These are phyloP conservation scores for Drosophila novamexicana DNA, from an alignment of 1,140 invertebrate species.

Conservation along the genomic window DNA sequence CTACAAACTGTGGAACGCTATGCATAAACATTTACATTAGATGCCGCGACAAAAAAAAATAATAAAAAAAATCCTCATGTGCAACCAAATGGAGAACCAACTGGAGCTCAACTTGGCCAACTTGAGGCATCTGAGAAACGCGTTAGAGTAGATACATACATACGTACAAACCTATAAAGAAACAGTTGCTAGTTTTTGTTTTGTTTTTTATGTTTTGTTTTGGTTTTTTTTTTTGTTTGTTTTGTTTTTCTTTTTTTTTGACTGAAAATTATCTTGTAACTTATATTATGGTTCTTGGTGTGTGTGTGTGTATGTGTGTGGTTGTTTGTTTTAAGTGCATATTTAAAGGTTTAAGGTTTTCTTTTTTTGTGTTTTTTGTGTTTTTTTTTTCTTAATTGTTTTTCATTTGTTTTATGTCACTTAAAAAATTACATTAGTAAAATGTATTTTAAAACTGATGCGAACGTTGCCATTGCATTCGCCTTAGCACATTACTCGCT, in stretches of 20 bases:
- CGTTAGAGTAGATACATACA: constrained; percentile 50
- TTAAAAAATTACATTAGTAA: constrained; percentile 83
- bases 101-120: constrained; percentile 11
- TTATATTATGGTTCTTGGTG: constrained; percentile 59
- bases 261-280: constrained; percentile 71
- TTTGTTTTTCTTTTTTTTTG: constrained; percentile 35
- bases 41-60: constrained; percentile 21
- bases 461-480: constrained; percentile 35
- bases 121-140: constrained; percentile 26
- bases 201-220: constrained; percentile 28
- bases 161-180: constrained; percentile 76
- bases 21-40: constrained; percentile 58
- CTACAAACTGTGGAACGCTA: constrained; percentile 37
- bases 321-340: constrained; percentile 60
- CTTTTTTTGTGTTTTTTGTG: constrained; percentile 51
- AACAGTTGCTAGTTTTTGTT: constrained; percentile 62
- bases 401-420: constrained; percentile 66
- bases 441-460: constrained; percentile 83
- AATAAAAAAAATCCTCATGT: constrained; percentile 26
- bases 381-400: constrained; percentile 52
- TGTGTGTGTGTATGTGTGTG: constrained; percentile 46
- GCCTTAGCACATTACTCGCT: constrained; percentile 69
- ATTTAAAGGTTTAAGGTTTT: constrained; percentile 74
- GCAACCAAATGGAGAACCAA: neutral
- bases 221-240: constrained; percentile 12